Evolutionary conservation across 92 coral and sea anemone genomes (phyloP).

Genomic region (Blastomussa wellsi): DNA sequence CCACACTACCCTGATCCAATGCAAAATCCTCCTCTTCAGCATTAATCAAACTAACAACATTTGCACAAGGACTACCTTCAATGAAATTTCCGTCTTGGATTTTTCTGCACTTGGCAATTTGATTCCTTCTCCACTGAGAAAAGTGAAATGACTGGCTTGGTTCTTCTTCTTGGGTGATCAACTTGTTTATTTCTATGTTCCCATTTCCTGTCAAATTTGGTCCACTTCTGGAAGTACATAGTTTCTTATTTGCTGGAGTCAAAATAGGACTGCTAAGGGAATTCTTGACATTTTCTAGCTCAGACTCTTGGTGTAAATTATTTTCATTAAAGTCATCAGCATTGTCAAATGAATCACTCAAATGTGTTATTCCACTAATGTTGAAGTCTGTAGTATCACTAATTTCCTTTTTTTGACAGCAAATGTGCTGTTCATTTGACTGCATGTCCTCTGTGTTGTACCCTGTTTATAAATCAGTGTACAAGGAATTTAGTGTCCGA

Average conservation of each 20-base stretch:
- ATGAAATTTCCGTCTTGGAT: conserved; percentile 13
- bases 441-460: neutral
- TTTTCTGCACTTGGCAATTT: conserved; percentile 64
- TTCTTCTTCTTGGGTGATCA: neutral
- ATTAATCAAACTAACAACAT: neutral
- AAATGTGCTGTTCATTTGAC: neutral
- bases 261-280: neutral
- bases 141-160: conserved; percentile 56
- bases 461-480: neutral
- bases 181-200: neutral
- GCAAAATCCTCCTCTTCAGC: neutral
- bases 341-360: conserved; percentile 19
- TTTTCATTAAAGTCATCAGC: neutral
- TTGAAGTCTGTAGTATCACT: neutral
- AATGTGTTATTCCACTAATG: conserved; percentile 27
- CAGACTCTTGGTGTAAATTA: neutral
- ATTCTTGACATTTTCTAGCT: neutral
- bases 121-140: conserved; percentile 79
- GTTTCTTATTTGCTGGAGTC: conserved; percentile 12
- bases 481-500: no score
- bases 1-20: neutral
- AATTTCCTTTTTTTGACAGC: neutral
- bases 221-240: neutral
- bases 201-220: neutral
- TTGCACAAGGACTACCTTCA: neutral